Percentiles rank a stretch among this genome's conserved stretches.
Evolutionary conservation across 2,888 invertebrate genomes (phyloP).

Genomic region (Ernsta delagoae): DNA sequence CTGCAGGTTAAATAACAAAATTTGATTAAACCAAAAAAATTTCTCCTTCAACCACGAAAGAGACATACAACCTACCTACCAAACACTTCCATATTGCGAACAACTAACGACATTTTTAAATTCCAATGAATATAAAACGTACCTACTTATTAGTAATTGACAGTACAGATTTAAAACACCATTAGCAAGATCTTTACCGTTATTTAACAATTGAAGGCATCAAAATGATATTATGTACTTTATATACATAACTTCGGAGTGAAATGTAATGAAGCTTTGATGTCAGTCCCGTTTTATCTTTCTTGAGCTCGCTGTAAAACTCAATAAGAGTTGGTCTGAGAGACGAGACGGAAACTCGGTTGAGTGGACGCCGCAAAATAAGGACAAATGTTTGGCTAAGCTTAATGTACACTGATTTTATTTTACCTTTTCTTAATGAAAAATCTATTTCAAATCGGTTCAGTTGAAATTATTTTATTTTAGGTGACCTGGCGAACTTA

Average conservation of each 20-base stretch:
- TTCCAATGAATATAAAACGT: no score
- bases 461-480: no score
- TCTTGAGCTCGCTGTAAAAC: conserved; percentile 12
- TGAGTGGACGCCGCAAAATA: conserved; percentile 21
- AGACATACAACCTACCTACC: no score
- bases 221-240: conserved; percentile 2
- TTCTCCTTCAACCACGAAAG: no score
- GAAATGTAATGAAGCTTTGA: conserved; percentile 19
- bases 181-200: background rate
- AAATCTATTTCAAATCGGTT: background rate
- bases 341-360: conserved; percentile 9
- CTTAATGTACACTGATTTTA: background rate
- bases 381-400: conserved; percentile 9
- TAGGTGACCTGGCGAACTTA: no score
- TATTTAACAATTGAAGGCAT: background rate
- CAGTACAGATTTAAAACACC: no score
- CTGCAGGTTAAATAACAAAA: no score
- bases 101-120: no score
- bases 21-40: no score
- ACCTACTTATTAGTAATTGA: no score
- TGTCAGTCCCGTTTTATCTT: conserved; percentile 12
- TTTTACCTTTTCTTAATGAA: background rate
- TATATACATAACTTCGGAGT: background rate
- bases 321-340: conserved; percentile 9
- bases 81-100: no score